Base-by-base conservation (phyloP, 2,888 invertebrate species). In the Brenthis hecate region DNA sequence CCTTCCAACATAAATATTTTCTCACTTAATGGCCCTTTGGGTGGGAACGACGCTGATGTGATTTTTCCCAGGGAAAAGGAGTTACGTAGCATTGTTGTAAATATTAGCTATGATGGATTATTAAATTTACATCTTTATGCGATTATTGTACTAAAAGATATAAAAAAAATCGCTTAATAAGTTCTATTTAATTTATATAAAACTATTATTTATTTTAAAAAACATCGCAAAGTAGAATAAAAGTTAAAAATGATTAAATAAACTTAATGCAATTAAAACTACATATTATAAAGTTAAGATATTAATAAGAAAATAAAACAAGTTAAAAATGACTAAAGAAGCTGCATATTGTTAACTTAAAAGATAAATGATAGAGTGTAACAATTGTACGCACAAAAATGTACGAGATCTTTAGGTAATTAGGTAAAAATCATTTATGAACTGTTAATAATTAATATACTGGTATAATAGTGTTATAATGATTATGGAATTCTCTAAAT, bases 11-110 rank as follows among this genome's bases (percentile, higher is more conserved):
- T 62, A 53, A 60, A 60, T 66, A 60, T 60, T 55, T 58, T 58
- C 66, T 66, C 50, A 23, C 50, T 61, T 55, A 67, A 67, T 67
- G 60, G 60, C 56, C 66, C 60, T 67, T 61, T 56, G 66, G 53
- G 53, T 62, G 54, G 55, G 66, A 67, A 67, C 32, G 28, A 61
- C 6, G 50, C 36, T n/a, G n/a, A 47, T 56, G 61, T 36, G 61
- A 62, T 62, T 62, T 14, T 67, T 67, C 66, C 61, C 56, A 62
- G 51, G 28, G 61, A 67, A 56, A 61, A 62, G 56, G 56, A 67
- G 55, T 61, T 61, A 61, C 13, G 14, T 50, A 6, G 56, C 61
- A 67, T 67, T 67, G 66, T 43, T 62, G 36, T 50, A 53, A 62
- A 67, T 67, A 62, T 51, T 36, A 62, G 48, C 48, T 62, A 62